Evolutionary conservation across 2,113 vertebrate genomes (phyloP), one percentile per base, ranked within the genome.

Genomic region (Argyrosomus japonicus): DNA sequence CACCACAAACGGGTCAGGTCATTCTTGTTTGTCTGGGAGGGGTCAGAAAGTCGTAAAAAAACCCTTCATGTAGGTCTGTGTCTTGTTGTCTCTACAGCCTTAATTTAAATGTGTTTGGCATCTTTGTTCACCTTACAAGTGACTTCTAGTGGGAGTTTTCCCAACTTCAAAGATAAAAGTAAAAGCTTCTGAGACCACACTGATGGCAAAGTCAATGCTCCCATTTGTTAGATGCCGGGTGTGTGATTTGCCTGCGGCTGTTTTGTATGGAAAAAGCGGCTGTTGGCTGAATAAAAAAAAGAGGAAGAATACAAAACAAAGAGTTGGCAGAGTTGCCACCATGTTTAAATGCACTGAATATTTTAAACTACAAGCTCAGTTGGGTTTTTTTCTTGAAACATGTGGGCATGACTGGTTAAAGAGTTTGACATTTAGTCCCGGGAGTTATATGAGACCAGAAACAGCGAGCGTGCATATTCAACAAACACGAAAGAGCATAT

Each of bases 31-130:
- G 78, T 81, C 81, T 74, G 77, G 84, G 88, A 70, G 81, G 87
- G 75, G 86, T 77, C 84, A 43, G 43, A 75, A 61, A 86, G 91
- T 68, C 77, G 5, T 93, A 92, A 92, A 92, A 92, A 92, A 36
- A 36, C 91, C 89, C 62, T 85, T 71, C 88, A 81, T 88, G 91
- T 92, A 83, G 90, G 86, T 90, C 87, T 32, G 18, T 78, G 57
- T 78, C 29, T 75, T 83, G 53, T 75, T 82, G 61, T 88, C 75
- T 32, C 70, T 8, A 3, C 70, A 47, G 78, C 58, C 81, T 85
- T 90, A 57, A 89, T 92, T 90, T 93, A 60, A 94, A 92, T 93
- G 60, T 82, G 85, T 91, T 92, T 91, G 83, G 68, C 61, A 68
- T 82, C 87, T 92, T 92, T 94, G 88, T 92, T 92, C 77, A 88